Evolutionary conservation across 2,113 vertebrate genomes (phyloP).

Genomic region (Eptesicus fuscus): DNA sequence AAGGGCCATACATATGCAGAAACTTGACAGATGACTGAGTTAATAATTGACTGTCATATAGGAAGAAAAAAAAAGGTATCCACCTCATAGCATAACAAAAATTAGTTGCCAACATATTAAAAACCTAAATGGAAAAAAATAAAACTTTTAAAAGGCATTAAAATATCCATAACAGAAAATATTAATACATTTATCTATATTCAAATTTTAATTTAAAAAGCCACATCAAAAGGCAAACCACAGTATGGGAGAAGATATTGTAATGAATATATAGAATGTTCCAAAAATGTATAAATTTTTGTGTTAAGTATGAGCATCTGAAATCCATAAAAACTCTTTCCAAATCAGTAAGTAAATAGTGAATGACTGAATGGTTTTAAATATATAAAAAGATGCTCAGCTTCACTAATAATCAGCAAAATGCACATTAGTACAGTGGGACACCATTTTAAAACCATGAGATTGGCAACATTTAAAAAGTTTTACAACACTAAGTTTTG

Average conservation of each 20-base stretch:
- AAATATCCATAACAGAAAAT: background rate
- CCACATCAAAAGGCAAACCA: background rate
- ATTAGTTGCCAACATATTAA: background rate
- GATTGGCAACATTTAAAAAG: background rate
- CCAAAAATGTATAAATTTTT: no score
- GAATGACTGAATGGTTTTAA: background rate
- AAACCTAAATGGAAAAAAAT: background rate
- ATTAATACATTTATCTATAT: background rate
- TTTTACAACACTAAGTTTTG: background rate
- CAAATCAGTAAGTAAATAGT: background rate
- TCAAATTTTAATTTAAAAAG: constrained; percentile 30
- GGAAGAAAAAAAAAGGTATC: background rate
- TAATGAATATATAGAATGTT: background rate
- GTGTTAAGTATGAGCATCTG: background rate
- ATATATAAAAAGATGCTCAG: background rate
- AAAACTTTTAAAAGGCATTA: background rate
- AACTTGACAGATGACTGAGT: background rate
- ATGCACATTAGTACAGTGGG: background rate
- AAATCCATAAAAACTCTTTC: background rate
- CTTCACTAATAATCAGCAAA: background rate
- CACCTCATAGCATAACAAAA: background rate
- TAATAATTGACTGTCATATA: background rate
- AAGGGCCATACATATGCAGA: background rate
- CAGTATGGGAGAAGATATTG: background rate
- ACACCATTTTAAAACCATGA: background rate